Conservation (phyloP, 2,888 invertebrate species). For the Autographa pulchrina region DNA sequence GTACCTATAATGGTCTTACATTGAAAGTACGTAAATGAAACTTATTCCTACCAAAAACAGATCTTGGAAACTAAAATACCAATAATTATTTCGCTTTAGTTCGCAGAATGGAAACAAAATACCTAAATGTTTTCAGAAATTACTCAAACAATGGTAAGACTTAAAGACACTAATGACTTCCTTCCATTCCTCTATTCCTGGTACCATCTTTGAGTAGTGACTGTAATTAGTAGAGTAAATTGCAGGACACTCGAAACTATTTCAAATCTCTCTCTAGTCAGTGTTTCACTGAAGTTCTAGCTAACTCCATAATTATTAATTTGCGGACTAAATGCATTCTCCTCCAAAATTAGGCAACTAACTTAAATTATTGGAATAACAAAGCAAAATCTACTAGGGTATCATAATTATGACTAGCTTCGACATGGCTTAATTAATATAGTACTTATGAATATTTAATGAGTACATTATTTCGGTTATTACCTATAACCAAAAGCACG, state of each 20-base stretch:
- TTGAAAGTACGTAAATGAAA: no score
- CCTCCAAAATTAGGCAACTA: not conserved
- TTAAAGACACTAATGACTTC: not conserved
- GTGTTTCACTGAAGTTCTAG: not conserved
- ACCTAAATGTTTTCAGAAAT: not conserved
- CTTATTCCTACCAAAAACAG: no score
- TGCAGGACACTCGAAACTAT: not conserved
- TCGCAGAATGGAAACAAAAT: not conserved
- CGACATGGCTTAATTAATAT: no score
- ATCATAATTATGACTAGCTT: no score
- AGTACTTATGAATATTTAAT: no score
- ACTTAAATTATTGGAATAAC: no score
- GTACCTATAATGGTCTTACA: no score
- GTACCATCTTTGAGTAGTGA: slow-evolving; percentile 1
- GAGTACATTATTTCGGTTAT: no score
- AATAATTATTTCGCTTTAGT: not conserved
- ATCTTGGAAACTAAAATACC: not conserved
- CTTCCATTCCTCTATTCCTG: not conserved
- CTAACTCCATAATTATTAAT: not conserved
- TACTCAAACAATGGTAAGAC: not conserved
- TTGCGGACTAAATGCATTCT: not conserved
- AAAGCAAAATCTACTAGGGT: no score
- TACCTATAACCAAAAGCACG: no score
- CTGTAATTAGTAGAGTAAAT: slow-evolving; percentile 5
- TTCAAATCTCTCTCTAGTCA: not conserved